Conservation (phyloP, 2,888 invertebrate species). For the Lasioglossum calceatum region DNA sequence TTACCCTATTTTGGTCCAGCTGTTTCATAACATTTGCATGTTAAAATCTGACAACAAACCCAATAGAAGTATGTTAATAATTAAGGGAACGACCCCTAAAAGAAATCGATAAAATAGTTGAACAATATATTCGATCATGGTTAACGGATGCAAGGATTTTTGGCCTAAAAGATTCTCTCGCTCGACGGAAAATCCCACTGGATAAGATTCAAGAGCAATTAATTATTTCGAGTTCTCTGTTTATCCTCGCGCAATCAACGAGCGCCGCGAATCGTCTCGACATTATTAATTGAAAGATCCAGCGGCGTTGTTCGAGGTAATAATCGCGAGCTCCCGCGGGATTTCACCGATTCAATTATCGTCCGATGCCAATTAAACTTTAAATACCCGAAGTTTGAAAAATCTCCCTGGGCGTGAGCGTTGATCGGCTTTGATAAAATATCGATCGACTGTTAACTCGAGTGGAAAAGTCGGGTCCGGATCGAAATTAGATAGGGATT, state of each 20-base stretch:
- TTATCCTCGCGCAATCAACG: neutral
- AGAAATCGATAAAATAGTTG: too few relatives aligned
- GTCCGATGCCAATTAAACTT: neutral
- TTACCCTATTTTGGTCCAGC: too few relatives aligned
- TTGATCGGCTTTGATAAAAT: neutral
- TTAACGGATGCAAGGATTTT: too few relatives aligned
- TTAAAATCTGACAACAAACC: too few relatives aligned
- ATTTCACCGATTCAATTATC: neutral
- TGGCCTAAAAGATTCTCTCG: neutral
- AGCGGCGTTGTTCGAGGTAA: neutral
- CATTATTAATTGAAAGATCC: neutral
- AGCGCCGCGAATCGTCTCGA: neutral
- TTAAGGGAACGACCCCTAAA: too few relatives aligned
- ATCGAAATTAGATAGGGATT: conserved; percentile 31
- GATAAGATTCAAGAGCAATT: neutral
- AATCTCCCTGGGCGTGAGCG: neutral
- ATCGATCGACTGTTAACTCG: neutral
- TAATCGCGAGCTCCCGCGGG: too few relatives aligned
- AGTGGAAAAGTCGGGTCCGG: neutral
- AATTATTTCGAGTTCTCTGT: neutral
- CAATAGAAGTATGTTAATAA: too few relatives aligned
- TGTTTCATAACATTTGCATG: too few relatives aligned
- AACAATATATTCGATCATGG: too few relatives aligned
- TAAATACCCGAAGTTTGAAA: neutral
- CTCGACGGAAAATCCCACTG: neutral